Conservation (phyloP, 2,797 vertebrate genomes). For the Emys orbicularis region DNA sequence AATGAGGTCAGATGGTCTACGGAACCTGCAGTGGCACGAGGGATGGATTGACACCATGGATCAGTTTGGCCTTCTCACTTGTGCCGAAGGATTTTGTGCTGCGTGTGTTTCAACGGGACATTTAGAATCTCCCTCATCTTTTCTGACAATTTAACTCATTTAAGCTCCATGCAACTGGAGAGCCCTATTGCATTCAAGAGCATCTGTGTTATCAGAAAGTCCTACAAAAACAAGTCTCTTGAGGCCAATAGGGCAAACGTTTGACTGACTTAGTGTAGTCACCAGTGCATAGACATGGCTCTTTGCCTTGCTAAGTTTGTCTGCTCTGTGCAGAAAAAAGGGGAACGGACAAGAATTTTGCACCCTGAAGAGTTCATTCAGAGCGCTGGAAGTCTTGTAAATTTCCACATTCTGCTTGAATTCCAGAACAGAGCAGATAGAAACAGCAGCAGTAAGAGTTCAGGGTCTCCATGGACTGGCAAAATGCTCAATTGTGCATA, state of each 20-base stretch:
- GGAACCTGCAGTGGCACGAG: slow-evolving; percentile 20
- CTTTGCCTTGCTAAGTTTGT: slow-evolving; percentile 31
- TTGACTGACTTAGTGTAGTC: slow-evolving; percentile 40
- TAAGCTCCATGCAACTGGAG: not conserved
- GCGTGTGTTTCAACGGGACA: not conserved
- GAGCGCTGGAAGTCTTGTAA: slow-evolving; percentile 44
- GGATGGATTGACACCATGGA: slow-evolving; percentile 9
- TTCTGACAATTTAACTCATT: not conserved
- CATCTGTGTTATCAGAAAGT: not conserved
- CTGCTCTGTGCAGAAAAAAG: not conserved
- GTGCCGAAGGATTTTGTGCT: slow-evolving; percentile 20
- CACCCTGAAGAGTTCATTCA: not conserved
- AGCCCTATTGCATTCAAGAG: not conserved
- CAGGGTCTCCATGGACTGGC: not conserved
- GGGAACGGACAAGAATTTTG: slow-evolving; percentile 49
- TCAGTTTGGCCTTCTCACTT: slow-evolving; percentile 1
- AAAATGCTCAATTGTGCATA: fast-evolving
- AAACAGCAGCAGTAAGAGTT: not conserved
- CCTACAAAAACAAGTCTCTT: slow-evolving; percentile 40
- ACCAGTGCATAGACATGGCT: slow-evolving; percentile 38
- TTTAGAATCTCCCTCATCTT: slow-evolving; percentile 40
- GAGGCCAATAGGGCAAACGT: not conserved
- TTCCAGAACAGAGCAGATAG: slow-evolving; percentile 1
- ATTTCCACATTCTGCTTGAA: not conserved
- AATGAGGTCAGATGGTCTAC: slow-evolving; percentile 55